phyloP scores from a whole-genome alignment of 64 coral and sea anemone genomes.

The Stylophora pistillata region DNA sequence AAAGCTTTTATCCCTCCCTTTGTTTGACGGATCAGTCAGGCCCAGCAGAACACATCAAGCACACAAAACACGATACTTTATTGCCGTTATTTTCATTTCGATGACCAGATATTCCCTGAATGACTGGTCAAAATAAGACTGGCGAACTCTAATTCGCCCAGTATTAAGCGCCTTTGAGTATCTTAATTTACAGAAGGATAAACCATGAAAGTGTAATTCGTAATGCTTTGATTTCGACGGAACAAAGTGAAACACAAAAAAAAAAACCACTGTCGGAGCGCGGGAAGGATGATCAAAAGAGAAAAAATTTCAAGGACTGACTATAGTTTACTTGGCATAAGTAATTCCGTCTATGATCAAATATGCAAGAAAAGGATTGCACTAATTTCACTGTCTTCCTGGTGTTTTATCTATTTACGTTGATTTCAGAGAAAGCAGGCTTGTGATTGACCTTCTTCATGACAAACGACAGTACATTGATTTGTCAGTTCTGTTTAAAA shows the following conservation, averaged over 20 bases:
- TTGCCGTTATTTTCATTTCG: background rate
- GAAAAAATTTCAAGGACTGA: too few species aligned
- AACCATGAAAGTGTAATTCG: background rate
- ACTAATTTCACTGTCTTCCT: background rate
- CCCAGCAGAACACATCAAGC: background rate
- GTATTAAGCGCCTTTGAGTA: background rate
- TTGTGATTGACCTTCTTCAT: background rate
- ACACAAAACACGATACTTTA: background rate
- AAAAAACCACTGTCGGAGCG: too few species aligned
- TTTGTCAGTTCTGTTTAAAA: too few species aligned
- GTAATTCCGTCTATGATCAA: background rate
- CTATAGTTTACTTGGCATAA: too few species aligned
- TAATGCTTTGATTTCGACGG: background rate
- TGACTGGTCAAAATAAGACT: background rate
- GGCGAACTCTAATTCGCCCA: background rate
- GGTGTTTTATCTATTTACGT: background rate
- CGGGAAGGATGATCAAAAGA: too few species aligned
- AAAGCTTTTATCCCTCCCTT: background rate
- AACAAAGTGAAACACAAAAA: background rate
- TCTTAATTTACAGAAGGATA: background rate
- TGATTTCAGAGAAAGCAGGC: background rate
- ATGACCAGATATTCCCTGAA: background rate
- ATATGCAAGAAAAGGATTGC: background rate
- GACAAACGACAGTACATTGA: background rate
- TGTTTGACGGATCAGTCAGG: too few species aligned